Percentiles rank a stretch among this genome's conserved stretches.
Conservation (phyloP, 2,797 vertebrate genomes). For the Cirrhinus mrigala region DNA sequence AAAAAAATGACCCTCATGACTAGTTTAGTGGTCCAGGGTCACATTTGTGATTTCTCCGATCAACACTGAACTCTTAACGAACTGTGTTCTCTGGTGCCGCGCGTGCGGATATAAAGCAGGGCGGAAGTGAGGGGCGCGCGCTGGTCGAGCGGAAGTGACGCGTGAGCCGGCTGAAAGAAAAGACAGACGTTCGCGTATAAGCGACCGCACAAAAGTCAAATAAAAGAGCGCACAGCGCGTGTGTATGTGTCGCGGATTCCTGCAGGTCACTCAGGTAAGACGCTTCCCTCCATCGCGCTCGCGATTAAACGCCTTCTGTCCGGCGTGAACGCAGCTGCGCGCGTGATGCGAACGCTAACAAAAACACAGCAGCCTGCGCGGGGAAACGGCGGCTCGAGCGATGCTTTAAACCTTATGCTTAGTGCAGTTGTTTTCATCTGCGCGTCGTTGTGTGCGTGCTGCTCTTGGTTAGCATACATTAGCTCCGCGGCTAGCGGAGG, state of each 20-base stretch:
- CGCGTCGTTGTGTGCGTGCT: background rate
- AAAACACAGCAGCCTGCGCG: background rate
- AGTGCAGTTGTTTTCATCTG: background rate
- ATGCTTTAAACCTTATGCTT: too few relatives aligned
- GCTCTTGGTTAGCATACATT: background rate
- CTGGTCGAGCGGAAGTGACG: slow-evolving; percentile 36
- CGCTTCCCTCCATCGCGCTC: too few relatives aligned
- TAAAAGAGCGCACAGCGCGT: background rate
- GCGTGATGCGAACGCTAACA: background rate
- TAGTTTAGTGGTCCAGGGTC: too few relatives aligned
- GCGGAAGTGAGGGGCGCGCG: slow-evolving; percentile 14
- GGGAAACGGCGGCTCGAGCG: background rate
- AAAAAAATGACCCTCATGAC: too few relatives aligned
- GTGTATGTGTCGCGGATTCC: background rate
- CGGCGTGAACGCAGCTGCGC: background rate
- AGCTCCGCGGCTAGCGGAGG: slow-evolving; percentile 23
- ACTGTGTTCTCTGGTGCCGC: background rate
- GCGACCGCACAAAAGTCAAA: background rate
- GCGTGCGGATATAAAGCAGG: background rate
- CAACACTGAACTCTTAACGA: slow-evolving; percentile 4
- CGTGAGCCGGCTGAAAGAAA: slow-evolving; percentile 38
- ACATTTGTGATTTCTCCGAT: background rate
- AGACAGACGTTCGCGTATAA: background rate
- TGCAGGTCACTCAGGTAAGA: background rate
- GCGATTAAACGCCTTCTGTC: background rate